These are phyloP conservation scores for Sorex fumeus DNA, from an alignment of 2,113 vertebrate species.

Conservation along the genomic window DNA sequence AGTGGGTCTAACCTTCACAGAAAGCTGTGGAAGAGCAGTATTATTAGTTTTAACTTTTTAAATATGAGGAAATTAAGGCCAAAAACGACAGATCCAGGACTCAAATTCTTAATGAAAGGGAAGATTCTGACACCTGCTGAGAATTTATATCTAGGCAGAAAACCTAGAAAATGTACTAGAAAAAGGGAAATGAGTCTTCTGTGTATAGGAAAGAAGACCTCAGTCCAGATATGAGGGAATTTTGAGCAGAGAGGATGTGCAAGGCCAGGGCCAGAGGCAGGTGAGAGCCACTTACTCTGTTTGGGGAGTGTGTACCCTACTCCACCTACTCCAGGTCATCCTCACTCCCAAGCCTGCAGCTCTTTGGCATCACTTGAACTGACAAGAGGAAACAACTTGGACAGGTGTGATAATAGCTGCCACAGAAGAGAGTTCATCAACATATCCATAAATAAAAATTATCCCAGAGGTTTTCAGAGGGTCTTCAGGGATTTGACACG, in stretches of 20 bases:
- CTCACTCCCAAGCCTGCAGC: background rate
- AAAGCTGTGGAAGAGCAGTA: background rate
- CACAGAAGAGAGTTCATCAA: background rate
- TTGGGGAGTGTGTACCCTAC: background rate
- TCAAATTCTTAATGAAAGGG: background rate
- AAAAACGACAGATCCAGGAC: background rate
- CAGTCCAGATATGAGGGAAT: background rate
- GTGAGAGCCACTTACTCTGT: background rate
- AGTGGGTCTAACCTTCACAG: background rate
- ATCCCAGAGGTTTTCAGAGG: background rate
- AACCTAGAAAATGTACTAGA: background rate
- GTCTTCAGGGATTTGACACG: background rate
- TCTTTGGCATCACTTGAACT: background rate
- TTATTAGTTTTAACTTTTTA: background rate
- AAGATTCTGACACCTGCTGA: background rate
- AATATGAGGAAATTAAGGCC: background rate
- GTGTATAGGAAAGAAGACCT: background rate
- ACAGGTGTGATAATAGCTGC: background rate
- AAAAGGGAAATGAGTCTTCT: background rate
- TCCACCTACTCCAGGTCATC: rapidly evolving
- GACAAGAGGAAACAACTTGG: background rate
- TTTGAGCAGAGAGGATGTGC: background rate
- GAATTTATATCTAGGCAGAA: background rate
- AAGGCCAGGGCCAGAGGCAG: background rate
- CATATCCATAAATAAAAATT: background rate